A percentile compares a stretch with the other conserved stretches of the same genome.
Conservation (phyloP, 2,113 vertebrate species). For the Uropsilus gracilis region DNA sequence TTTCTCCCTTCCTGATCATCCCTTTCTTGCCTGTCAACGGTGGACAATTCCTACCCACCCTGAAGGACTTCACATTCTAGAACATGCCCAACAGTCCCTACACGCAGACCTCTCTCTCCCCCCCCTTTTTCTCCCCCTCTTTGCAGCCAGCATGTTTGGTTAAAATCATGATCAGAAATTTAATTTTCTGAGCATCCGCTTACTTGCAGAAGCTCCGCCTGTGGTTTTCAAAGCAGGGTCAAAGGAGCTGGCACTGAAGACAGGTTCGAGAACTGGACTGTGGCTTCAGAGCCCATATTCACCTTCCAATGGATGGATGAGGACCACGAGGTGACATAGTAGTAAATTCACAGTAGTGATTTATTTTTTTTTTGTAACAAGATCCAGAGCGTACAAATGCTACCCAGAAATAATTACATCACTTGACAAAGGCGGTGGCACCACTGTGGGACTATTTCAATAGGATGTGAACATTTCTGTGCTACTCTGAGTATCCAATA, state of each 20-base stretch:
- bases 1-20: background rate
- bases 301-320: constrained; percentile 43
- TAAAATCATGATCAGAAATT: background rate
- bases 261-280: background rate
- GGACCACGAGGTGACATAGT: constrained; percentile 35
- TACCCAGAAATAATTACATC: constrained; percentile 13
- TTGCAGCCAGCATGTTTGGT: background rate
- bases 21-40: background rate
- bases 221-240: background rate
- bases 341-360: constrained; percentile 67
- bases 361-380: constrained; percentile 46
- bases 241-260: background rate
- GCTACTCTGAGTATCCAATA: background rate
- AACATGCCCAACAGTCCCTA: background rate
- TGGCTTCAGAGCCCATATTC: background rate
- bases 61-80: background rate
- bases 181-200: background rate
- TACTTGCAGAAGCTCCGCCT: background rate
- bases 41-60: background rate
- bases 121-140: background rate
- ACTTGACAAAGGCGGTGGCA: background rate
- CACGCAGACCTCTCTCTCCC: background rate
- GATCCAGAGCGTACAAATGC: constrained; percentile 2
- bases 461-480: background rate
- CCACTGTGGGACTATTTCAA: background rate